Evolutionary conservation across 2,113 vertebrate genomes (phyloP).

Genomic region (Centropus unirufus): DNA sequence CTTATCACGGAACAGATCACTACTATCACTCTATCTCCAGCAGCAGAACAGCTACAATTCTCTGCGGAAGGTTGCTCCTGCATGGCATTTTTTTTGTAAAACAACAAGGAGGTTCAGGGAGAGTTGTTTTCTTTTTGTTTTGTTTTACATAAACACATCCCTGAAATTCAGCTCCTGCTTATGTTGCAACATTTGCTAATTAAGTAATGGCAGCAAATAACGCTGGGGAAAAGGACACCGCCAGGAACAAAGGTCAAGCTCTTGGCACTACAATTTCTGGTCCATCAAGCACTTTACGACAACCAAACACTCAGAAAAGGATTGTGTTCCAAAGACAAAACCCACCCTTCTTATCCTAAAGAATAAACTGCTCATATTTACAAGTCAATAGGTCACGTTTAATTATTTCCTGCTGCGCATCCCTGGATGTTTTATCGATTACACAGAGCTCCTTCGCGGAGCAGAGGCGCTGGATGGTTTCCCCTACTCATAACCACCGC

Average conservation of each 20-base stretch:
- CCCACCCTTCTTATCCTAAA: neutral
- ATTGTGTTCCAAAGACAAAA: constrained; percentile 2
- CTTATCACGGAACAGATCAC: neutral
- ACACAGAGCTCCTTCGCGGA: neutral
- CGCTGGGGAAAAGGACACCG: neutral
- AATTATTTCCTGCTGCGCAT: neutral
- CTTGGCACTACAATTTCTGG: neutral
- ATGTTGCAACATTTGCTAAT: neutral
- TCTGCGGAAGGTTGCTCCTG: neutral
- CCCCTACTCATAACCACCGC: neutral
- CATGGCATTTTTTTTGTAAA: neutral
- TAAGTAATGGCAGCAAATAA: neutral
- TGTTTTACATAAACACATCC: neutral
- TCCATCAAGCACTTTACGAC: constrained; percentile 12
- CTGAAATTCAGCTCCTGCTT: neutral
- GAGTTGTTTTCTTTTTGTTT: neutral
- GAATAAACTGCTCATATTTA: neutral
- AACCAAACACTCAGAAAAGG: neutral
- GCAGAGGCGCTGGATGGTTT: rapidly evolving
- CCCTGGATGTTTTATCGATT: neutral
- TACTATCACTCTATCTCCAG: neutral
- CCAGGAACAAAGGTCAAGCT: neutral
- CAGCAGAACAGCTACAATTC: neutral
- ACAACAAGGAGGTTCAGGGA: neutral
- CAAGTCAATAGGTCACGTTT: neutral